These are phyloP conservation scores for Tineola bisselliella DNA, from an alignment of 2,888 invertebrate genomes.

Conservation along the genomic window DNA sequence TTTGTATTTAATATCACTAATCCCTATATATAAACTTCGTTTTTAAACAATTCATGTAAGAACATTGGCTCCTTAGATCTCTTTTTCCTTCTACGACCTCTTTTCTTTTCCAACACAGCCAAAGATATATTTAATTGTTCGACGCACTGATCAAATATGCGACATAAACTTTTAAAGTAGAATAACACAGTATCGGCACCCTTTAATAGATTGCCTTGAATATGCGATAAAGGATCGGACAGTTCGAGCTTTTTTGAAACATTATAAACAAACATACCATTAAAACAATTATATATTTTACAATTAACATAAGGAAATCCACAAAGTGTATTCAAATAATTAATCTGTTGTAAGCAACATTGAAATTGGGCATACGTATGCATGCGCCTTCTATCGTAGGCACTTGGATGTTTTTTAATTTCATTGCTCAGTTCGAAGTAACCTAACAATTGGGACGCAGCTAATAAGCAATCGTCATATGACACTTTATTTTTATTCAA, in stretches of 20 bases:
- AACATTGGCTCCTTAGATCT: conserved; percentile 32
- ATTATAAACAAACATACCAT: conserved; percentile 83
- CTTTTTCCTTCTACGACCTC: conserved; percentile 29
- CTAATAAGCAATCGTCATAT: conserved; percentile 67
- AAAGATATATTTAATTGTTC: conserved; percentile 30
- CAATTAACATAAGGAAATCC: conserved; percentile 66
- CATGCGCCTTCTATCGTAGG: conserved; percentile 65
- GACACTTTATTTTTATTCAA: conserved; percentile 61
- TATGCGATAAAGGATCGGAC: conserved; percentile 61
- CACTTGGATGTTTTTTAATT: conserved; percentile 59
- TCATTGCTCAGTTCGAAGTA: conserved; percentile 69
- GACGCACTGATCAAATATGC: conserved; percentile 29
- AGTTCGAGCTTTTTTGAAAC: conserved; percentile 70
- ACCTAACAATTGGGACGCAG: conserved; percentile 65
- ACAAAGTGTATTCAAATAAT: conserved; percentile 73
- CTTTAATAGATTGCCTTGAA: conserved; percentile 53
- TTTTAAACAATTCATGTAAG: conserved; percentile 50
- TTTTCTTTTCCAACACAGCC: conserved; percentile 23
- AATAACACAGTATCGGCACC: conserved; percentile 40
- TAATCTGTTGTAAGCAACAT: conserved; percentile 67
- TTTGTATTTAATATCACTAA: no score
- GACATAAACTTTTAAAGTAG: conserved; percentile 45
- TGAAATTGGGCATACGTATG: conserved; percentile 76
- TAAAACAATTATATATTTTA: conserved; percentile 71
- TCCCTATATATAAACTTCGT: conserved; percentile 39